Conservation (phyloP, 1,140 invertebrate species). For the Drosophila dunni region DNA sequence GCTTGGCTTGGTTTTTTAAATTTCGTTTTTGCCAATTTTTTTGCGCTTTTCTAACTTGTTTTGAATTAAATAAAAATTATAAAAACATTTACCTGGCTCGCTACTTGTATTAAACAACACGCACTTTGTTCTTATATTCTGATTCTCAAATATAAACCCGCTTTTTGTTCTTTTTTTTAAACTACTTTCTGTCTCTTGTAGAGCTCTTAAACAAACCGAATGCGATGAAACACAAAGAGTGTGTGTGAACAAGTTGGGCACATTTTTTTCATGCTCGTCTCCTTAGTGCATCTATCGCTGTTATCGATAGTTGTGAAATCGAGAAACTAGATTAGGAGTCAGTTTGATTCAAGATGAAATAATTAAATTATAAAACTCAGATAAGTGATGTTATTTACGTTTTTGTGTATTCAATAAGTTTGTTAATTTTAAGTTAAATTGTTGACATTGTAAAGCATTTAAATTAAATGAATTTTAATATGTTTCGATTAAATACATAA, state of each 20-base stretch:
- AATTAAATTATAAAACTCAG: too few species aligned
- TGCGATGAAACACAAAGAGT: slow-evolving; percentile 34
- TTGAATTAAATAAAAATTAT: slow-evolving; percentile 49
- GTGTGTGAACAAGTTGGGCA: slow-evolving; percentile 41
- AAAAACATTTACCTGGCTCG: slow-evolving; percentile 49
- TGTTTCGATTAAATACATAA: too few species aligned
- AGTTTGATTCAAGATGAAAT: neutral
- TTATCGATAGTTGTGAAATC: slow-evolving; percentile 31
- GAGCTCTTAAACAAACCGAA: slow-evolving; percentile 50
- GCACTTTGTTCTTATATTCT: slow-evolving; percentile 46
- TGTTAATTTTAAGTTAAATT: too few species aligned
- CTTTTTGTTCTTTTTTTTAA: slow-evolving; percentile 41
- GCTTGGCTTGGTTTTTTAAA: slow-evolving; percentile 72
- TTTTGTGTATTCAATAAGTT: neutral
- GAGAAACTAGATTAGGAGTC: neutral
- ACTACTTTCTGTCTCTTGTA: slow-evolving; percentile 42
- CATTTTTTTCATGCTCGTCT: slow-evolving; percentile 37
- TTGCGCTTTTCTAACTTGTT: slow-evolving; percentile 49
- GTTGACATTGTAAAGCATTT: too few species aligned
- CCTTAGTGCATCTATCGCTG: slow-evolving; percentile 2
- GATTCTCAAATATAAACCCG: slow-evolving; percentile 44
- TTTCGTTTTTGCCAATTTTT: slow-evolving; percentile 51
- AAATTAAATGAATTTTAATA: neutral
- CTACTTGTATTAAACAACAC: slow-evolving; percentile 37
- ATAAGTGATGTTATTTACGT: too few species aligned